Base-by-base conservation (phyloP, 2,797 vertebrate species). In the Melanotaenia trifasciata region DNA sequence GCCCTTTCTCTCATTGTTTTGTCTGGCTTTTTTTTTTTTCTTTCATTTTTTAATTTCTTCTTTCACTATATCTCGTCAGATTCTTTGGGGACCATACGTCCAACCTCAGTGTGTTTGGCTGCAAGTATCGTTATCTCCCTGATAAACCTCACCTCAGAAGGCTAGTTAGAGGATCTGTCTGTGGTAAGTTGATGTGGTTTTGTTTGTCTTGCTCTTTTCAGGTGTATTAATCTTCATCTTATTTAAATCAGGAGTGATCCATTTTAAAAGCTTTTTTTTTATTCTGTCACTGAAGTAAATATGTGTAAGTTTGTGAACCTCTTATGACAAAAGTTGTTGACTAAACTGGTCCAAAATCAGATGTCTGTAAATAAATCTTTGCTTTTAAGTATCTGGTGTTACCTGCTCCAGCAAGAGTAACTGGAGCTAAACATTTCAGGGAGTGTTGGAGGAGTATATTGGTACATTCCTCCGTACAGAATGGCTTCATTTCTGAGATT, bases 91-190 rank as follows among this genome's bases (percentile, higher is more conserved):
- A 99, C 87, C 98, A 99, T 85, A 98, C 97, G 0, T 98, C 98
- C 92, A 99, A 99, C 95, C 96, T 99, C 91, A 99, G 98, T 76
- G 96, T 99, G 93, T 99, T 99, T 90, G 98, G 98, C 94, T 99
- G 98, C 96, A 99, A 97, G 94, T 99, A 96, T 84, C 97, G 97
- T 92, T 99, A 99, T 94, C 96, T 99, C 88, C 97, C 98, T 0
- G 96, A 99, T 78, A 97, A 96, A 95, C 98, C 98, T 78, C 97
- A 99, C 81, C 92, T 99, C 87, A 96, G 98, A 80, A 96, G 98
- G 89, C 90, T 99, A 78, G 95, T 99, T 80, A 92, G 98, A 90
- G 98, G 98, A 47, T 98, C 98, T 45, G 96, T 99, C 84, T 99
- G 97, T 92, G 97, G 98, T 99, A 83, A 96, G 98, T 88, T 35